These are phyloP conservation scores for Diuraphis noxia DNA, from an alignment of 1,140 invertebrate species.

Conservation along the genomic window DNA sequence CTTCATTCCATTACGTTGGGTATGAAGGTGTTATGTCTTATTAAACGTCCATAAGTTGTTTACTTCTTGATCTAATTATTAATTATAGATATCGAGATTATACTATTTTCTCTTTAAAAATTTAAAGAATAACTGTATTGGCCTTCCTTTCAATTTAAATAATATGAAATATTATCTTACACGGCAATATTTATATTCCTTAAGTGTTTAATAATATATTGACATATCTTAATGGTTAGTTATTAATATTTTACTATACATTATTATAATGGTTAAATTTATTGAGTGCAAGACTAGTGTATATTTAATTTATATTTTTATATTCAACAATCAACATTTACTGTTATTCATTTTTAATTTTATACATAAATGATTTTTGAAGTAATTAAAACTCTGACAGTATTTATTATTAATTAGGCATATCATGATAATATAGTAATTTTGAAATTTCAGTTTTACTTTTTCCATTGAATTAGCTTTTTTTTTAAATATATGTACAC, in stretches of 20 bases:
- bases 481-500: too few relatives aligned
- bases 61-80: constrained; percentile 13
- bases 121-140: background rate
- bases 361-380: too few relatives aligned
- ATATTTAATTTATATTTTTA: background rate
- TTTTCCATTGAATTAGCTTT: too few relatives aligned
- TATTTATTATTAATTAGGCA: too few relatives aligned
- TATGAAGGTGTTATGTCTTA: background rate
- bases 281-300: background rate
- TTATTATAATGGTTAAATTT: background rate
- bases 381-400: too few relatives aligned
- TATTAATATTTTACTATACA: background rate
- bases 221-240: background rate
- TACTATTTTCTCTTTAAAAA: background rate
- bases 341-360: too few relatives aligned
- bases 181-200: background rate
- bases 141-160: background rate
- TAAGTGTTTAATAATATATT: too few relatives aligned
- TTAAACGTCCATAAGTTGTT: constrained; percentile 7
- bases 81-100: background rate
- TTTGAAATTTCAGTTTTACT: too few relatives aligned
- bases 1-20: background rate
- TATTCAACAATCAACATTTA: background rate
- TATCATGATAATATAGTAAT: too few relatives aligned
- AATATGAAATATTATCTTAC: background rate